Conservation (phyloP, 2,113 vertebrate species). For the Callaeas wilsoni region DNA sequence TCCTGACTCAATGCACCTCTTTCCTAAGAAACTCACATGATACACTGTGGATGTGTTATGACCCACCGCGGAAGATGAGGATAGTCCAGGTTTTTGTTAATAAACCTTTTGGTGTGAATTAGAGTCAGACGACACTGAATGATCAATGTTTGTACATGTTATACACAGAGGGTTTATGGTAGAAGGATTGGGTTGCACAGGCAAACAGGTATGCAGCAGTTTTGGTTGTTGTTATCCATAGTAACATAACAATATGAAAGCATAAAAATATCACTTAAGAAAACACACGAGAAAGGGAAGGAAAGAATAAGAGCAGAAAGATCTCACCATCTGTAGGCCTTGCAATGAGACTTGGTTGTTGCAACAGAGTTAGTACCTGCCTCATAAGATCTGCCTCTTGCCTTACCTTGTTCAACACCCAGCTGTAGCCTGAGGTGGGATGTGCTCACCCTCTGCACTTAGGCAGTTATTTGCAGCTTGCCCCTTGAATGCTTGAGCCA, state of each 20-base stretch:
- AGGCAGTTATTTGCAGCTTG: not conserved
- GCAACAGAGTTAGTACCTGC: not conserved
- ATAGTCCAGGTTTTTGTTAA: not conserved
- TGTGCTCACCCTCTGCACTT: not conserved
- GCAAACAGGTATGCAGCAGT: not conserved
- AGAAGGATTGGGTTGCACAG: not conserved
- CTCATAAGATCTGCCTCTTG: not conserved
- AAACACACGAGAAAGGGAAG: not conserved
- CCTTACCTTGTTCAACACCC: not conserved
- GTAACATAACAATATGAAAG: not conserved
- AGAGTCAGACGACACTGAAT: not conserved
- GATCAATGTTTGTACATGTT: not conserved
- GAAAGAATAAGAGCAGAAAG: not conserved
- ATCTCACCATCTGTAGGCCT: not conserved
- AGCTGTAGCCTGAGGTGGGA: not conserved
- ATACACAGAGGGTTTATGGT: fast-evolving
- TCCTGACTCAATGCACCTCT: not conserved
- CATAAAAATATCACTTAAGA: not conserved
- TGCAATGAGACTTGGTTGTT: not conserved
- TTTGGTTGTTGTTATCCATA: not conserved
- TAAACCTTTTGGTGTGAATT: not conserved
- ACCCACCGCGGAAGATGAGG: not conserved
- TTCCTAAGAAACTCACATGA: not conserved
- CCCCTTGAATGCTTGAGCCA: not conserved
- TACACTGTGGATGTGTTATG: not conserved